phyloP scores from a whole-genome alignment of 2,888 invertebrate genomes.

The Pollenia griseotomentosa region DNA sequence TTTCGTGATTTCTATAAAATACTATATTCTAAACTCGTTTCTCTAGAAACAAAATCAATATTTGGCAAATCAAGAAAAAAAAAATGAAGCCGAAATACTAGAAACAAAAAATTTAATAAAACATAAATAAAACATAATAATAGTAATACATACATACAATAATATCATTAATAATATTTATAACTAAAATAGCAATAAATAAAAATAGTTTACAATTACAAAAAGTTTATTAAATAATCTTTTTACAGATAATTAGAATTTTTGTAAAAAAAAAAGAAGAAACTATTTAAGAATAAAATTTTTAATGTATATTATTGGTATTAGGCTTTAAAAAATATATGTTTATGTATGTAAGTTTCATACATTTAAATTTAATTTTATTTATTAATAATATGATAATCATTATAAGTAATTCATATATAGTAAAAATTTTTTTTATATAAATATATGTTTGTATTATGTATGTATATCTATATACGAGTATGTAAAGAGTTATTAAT shows the following conservation, averaged over 20 bases:
- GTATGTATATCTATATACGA: constrained; percentile 47
- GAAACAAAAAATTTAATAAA: no score
- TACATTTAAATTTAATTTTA: constrained; percentile 38
- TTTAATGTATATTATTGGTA: constrained; percentile 28
- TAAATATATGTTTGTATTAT: constrained; percentile 30
- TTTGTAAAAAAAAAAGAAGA: constrained; percentile 11
- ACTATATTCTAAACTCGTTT: no score
- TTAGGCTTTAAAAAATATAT: constrained; percentile 49
- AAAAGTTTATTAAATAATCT: not conserved
- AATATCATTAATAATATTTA: constrained; percentile 18
- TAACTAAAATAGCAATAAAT: constrained; percentile 42
- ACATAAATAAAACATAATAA: not conserved
- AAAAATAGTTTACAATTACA: constrained; percentile 41
- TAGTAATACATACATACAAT: not conserved
- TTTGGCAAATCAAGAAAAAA: no score
- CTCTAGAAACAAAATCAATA: no score
- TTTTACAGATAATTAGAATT: no score
- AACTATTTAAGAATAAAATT: not conserved
- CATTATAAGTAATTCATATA: constrained; percentile 36
- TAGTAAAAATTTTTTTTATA: constrained; percentile 54
- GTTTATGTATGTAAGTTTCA: not conserved
- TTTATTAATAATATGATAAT: constrained; percentile 36
- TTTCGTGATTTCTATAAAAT: no score
- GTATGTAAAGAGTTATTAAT: constrained; percentile 46
- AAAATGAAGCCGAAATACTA: no score